These are phyloP conservation scores for Tolypeutes matacus DNA, from an alignment of 2,797 vertebrate species.

Conservation along the genomic window DNA sequence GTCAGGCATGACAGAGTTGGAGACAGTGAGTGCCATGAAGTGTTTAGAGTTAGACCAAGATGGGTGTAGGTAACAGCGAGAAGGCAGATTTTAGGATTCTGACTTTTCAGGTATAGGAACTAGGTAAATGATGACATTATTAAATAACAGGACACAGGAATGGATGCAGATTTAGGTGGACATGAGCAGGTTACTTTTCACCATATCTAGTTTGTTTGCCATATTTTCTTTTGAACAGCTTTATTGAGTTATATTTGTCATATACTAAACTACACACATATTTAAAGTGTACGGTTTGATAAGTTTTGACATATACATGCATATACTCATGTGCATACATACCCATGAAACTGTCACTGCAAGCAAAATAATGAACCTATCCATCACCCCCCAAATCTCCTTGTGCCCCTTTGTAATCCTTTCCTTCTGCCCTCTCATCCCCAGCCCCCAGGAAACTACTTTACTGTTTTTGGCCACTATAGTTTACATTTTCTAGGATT, in stretches of 20 bases:
- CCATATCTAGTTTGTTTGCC: neutral
- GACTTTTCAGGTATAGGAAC: conserved; percentile 35
- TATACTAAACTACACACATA: neutral
- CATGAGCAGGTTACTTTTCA: neutral
- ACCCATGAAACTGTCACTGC: neutral
- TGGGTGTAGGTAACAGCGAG: neutral
- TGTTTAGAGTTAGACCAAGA: neutral
- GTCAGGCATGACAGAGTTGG: neutral
- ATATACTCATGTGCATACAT: neutral
- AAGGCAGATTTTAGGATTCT: neutral
- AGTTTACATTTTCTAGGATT: neutral
- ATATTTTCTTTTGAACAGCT: neutral
- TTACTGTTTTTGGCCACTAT: neutral
- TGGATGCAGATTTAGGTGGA: conserved; percentile 12
- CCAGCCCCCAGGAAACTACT: neutral
- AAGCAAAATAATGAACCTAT: conserved; percentile 31
- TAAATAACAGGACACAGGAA: neutral
- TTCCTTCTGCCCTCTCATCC: neutral
- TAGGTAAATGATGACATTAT: conserved; percentile 35
- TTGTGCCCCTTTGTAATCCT: neutral
- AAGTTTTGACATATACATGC: neutral
- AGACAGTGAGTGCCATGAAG: neutral
- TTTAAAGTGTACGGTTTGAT: neutral
- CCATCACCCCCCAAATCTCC: neutral
- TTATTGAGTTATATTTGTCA: neutral